A percentile compares a stretch with the other conserved stretches of the same genome.
Conservation (phyloP, 1,140 invertebrate genomes). For the Bombus turneri region DNA sequence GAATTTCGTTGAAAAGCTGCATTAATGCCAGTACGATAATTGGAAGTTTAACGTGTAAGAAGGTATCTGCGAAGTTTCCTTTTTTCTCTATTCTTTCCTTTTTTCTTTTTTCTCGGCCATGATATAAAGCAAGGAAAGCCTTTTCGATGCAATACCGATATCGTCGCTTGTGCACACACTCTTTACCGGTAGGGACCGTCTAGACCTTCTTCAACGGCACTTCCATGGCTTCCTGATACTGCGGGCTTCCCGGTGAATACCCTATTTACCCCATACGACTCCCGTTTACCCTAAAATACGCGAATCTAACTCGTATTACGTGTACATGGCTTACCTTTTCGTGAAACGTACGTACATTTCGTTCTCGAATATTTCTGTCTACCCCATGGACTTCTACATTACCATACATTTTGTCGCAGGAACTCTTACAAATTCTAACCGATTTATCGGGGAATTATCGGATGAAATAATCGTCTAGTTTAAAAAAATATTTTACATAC, state of each 20-base stretch:
- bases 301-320: slow-evolving; percentile 45
- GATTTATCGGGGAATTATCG: not conserved
- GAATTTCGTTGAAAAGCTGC: slow-evolving; percentile 8
- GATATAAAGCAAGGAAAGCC: slow-evolving; percentile 51
- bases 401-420: not conserved
- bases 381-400: too few relatives aligned
- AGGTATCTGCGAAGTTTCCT: slow-evolving; percentile 16
- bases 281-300: slow-evolving; percentile 62
- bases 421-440: not conserved
- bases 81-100: not conserved
- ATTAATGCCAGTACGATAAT: slow-evolving; percentile 23
- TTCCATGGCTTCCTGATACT: slow-evolving; percentile 60
- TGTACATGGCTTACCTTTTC: not conserved
- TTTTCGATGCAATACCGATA: slow-evolving; percentile 53
- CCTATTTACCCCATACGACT: slow-evolving; percentile 60
- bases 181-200: slow-evolving; percentile 50
- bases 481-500: not conserved
- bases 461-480: not conserved
- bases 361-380: not conserved
- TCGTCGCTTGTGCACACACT: slow-evolving; percentile 44
- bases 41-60: slow-evolving; percentile 29
- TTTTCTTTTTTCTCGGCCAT: not conserved
- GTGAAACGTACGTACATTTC: not conserved
- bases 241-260: slow-evolving; percentile 66
- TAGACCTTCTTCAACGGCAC: slow-evolving; percentile 61